Percentiles rank a stretch among this genome's conserved stretches.
Conservation (phyloP, 2,113 vertebrate genomes). For the Bambusicola thoracicus region DNA sequence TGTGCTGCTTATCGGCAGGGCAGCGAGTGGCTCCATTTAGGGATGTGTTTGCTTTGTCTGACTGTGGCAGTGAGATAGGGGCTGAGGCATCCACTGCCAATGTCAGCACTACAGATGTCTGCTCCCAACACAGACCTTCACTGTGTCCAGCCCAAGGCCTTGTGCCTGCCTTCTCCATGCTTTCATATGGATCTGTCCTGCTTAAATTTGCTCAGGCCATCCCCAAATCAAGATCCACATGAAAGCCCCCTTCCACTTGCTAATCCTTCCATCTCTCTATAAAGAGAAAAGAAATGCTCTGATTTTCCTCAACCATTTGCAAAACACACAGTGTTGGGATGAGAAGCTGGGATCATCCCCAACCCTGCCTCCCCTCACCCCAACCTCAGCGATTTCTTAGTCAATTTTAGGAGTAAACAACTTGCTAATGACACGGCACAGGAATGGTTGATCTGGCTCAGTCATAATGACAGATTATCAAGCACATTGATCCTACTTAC, state of each 20-base stretch:
- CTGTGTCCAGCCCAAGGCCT: fast-evolving
- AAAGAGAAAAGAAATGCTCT: fast-evolving
- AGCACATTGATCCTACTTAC: not conserved
- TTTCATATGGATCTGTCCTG: not conserved
- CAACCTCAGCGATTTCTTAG: not conserved
- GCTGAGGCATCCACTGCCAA: not conserved
- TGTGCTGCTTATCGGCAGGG: not conserved
- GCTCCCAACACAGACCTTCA: not conserved
- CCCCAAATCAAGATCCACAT: not conserved
- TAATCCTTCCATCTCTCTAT: not conserved
- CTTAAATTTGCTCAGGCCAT: not conserved
- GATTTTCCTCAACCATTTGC: not conserved
- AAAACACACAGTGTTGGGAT: not conserved
- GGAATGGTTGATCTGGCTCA: not conserved
- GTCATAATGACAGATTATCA: not conserved
- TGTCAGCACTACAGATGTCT: fast-evolving
- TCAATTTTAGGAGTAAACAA: not conserved
- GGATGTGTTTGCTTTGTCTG: slow-evolving; percentile 58
- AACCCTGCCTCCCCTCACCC: not conserved
- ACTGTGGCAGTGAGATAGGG: slow-evolving; percentile 3
- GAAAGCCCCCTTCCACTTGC: not conserved
- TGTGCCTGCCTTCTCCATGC: not conserved
- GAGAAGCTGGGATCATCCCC: not conserved
- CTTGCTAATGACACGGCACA: not conserved
- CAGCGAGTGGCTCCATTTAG: not conserved